Evolutionary conservation across 2,888 invertebrate genomes (phyloP).

Genomic region (Spilarctia lutea): DNA sequence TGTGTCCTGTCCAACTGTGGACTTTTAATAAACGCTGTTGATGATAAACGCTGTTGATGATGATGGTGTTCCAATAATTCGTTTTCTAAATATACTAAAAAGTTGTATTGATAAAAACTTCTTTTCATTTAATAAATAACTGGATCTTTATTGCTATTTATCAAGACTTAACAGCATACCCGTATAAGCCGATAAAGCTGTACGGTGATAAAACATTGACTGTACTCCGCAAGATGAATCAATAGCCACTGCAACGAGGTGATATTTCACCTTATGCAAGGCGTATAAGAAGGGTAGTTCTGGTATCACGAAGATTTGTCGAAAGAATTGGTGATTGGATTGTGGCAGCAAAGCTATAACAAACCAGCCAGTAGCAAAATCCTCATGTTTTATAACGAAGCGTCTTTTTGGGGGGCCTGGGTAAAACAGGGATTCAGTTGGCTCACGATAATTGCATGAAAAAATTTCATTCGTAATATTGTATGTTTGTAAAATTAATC

Average conservation of each 20-base stretch:
- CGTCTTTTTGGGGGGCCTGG: neutral
- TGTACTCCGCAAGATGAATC: constrained; percentile 1
- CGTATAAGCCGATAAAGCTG: neutral
- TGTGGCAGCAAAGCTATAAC: neutral
- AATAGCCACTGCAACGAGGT: neutral
- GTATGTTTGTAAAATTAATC: neutral
- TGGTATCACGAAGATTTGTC: neutral
- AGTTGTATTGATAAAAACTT: neutral
- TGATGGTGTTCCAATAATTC: neutral
- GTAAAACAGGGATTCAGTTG: neutral
- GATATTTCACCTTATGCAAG: constrained; percentile 12
- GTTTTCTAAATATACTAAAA: neutral
- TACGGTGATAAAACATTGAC: neutral
- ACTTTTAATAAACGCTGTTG: too few species aligned
- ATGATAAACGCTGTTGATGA: too few species aligned
- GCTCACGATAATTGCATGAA: neutral
- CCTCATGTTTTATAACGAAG: neutral
- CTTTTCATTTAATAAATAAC: neutral
- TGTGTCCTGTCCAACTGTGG: too few species aligned
- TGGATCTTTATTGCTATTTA: neutral
- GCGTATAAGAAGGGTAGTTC: neutral
- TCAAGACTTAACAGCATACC: neutral
- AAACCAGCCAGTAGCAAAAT: neutral
- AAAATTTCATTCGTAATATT: neutral
- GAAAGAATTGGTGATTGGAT: neutral